Conservation (phyloP, 2,797 vertebrate genomes). For the Sebastes matsubarae region DNA sequence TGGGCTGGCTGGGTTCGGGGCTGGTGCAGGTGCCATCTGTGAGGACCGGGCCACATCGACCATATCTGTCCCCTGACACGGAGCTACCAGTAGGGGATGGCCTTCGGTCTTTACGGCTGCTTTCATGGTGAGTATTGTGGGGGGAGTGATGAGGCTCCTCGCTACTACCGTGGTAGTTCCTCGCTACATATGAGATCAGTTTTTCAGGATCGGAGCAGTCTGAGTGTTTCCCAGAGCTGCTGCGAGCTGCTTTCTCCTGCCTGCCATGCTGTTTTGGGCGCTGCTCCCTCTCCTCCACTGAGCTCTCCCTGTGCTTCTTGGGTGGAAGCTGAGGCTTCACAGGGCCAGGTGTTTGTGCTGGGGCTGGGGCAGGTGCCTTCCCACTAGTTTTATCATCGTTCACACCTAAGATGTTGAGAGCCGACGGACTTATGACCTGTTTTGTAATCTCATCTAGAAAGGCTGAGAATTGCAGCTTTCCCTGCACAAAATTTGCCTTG, state of each 20-base stretch:
- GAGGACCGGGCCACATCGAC: conserved; percentile 47
- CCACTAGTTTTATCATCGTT: conserved; percentile 41
- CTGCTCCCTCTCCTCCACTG: conserved; percentile 41
- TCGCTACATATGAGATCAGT: conserved; percentile 42
- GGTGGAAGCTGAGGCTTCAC: conserved; percentile 75
- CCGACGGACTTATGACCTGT: conserved; percentile 85
- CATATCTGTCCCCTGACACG: conserved; percentile 48
- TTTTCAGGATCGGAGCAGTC: conserved; percentile 57
- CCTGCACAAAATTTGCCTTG: conserved; percentile 71
- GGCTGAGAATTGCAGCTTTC: conserved; percentile 86
- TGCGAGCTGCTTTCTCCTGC: conserved; percentile 35
- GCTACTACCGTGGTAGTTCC: conserved; percentile 42
- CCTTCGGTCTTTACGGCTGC: conserved; percentile 52
- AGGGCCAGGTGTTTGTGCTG: conserved; percentile 13
- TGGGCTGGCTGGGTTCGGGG: conserved; percentile 66
- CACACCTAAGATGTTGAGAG: conserved; percentile 79
- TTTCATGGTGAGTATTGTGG: conserved; percentile 29
- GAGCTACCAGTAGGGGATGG: conserved; percentile 34
- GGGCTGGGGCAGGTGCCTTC: conserved; percentile 11
- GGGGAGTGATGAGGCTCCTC: conserved; percentile 14
- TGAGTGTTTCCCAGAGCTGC: conserved; percentile 49
- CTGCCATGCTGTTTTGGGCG: conserved; percentile 40
- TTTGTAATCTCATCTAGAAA: conserved; percentile 89
- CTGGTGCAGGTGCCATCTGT: conserved; percentile 78
- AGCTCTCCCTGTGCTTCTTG: conserved; percentile 59